phyloP scores from a whole-genome alignment of 2,797 vertebrate genomes.

The Crenuchus spilurus region DNA sequence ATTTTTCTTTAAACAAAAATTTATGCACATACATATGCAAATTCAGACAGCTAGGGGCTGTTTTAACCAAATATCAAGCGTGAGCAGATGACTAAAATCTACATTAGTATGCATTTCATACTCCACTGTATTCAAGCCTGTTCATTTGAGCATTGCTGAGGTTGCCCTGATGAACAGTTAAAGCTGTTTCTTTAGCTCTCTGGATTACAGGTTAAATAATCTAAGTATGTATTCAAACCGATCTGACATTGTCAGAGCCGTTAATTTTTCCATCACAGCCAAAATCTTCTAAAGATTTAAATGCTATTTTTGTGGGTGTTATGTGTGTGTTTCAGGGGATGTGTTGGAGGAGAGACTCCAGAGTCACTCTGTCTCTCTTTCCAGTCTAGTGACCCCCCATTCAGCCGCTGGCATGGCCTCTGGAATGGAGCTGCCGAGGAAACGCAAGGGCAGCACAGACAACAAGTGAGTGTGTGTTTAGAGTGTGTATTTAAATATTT shows the following conservation, averaged over 20 bases:
- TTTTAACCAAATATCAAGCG: neutral
- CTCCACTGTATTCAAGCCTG: neutral
- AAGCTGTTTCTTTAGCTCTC: neutral
- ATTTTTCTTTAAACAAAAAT: no score
- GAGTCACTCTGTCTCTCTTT: slow-evolving; percentile 66
- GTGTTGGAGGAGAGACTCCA: slow-evolving; percentile 72
- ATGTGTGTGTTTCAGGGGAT: slow-evolving; percentile 66
- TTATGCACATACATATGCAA: neutral
- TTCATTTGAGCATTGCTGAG: neutral
- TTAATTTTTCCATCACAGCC: neutral
- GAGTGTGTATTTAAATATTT: neutral
- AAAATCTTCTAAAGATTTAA: neutral
- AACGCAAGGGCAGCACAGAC: slow-evolving; percentile 88
- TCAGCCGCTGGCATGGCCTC: slow-evolving; percentile 67
- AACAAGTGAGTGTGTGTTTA: slow-evolving; percentile 66
- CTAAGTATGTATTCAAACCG: neutral
- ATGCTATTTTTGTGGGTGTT: neutral
- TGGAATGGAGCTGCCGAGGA: slow-evolving; percentile 82
- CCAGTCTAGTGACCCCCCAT: slow-evolving; percentile 70
- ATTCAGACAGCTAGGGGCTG: neutral
- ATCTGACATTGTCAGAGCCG: neutral
- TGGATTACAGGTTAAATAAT: neutral
- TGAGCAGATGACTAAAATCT: neutral
- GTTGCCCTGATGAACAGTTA: neutral
- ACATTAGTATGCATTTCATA: neutral